A percentile compares a stretch with the other conserved stretches of the same genome.
Conservation (phyloP, 2,888 invertebrate species). For the Acanthosepion esculentum region DNA sequence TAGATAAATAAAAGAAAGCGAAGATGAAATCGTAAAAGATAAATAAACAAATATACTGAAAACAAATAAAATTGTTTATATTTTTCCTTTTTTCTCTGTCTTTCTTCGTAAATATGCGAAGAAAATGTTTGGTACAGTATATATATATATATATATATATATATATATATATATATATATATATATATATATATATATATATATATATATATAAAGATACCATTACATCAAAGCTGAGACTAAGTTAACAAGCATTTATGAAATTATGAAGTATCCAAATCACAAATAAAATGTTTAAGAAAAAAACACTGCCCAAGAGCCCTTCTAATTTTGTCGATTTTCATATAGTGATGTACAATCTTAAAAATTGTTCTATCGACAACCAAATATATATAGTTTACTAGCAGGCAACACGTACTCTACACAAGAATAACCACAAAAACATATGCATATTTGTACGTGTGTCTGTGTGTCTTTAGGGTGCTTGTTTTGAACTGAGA, state of each 20-base stretch:
- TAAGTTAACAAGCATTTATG: not conserved
- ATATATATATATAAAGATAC: not conserved
- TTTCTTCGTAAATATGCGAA: too few species aligned
- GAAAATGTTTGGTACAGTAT: too few species aligned
- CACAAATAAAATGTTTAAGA: not conserved
- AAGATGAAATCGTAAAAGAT: not conserved
- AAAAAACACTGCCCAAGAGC: not conserved
- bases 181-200: not conserved
- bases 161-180: not conserved
- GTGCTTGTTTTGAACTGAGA: not conserved
- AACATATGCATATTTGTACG: not conserved
- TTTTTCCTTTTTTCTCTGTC: too few species aligned
- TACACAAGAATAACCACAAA: not conserved
- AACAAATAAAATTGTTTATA: not conserved
- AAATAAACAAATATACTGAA: not conserved
- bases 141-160: not conserved
- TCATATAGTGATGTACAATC: not conserved
- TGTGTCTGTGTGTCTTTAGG: not conserved
- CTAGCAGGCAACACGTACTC: not conserved
- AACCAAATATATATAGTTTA: not conserved
- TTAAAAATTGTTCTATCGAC: not conserved
- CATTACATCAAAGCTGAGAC: not conserved
- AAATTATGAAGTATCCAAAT: not conserved
- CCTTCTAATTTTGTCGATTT: not conserved
- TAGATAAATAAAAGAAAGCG: not conserved